Conservation (phyloP, 2,113 vertebrate genomes). For the Bettongia penicillata region DNA sequence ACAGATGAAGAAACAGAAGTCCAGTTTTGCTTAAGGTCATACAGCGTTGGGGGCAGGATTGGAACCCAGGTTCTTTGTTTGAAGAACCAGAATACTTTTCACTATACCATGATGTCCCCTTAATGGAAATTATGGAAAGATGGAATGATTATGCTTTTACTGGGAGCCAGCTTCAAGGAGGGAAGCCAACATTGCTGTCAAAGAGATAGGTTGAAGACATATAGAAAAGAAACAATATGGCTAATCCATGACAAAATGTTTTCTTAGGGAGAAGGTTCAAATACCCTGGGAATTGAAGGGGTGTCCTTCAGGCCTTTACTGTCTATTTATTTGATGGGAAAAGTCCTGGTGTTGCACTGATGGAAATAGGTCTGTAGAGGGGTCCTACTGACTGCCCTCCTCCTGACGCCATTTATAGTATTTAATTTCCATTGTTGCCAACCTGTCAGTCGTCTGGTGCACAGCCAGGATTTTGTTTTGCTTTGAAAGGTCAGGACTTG, state of each 20-base stretch:
- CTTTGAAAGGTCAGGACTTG: slow-evolving; percentile 62
- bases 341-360: slow-evolving; percentile 42
- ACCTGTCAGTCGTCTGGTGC: slow-evolving; percentile 42
- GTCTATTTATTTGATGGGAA: slow-evolving; percentile 58
- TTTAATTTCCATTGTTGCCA: slow-evolving; percentile 25
- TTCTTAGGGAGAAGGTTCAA: not conserved
- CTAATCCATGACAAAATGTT: not conserved
- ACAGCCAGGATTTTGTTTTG: slow-evolving; percentile 45
- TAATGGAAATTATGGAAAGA: no score
- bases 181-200: not conserved
- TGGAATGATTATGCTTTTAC: not conserved
- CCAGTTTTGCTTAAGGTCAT: not conserved
- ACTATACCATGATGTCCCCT: not conserved
- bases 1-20: not conserved
- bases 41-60: not conserved
- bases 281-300: not conserved
- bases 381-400: not conserved
- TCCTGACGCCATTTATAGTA: slow-evolving; percentile 7
- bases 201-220: not conserved
- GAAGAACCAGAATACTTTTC: not conserved
- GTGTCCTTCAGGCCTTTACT: slow-evolving; percentile 2
- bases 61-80: not conserved
- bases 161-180: not conserved
- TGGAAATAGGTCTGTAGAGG: not conserved
- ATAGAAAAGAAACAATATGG: not conserved